Percentiles rank a stretch among this genome's conserved stretches.
Conservation (phyloP, 2,113 vertebrate species). For the Caracal caracal region DNA sequence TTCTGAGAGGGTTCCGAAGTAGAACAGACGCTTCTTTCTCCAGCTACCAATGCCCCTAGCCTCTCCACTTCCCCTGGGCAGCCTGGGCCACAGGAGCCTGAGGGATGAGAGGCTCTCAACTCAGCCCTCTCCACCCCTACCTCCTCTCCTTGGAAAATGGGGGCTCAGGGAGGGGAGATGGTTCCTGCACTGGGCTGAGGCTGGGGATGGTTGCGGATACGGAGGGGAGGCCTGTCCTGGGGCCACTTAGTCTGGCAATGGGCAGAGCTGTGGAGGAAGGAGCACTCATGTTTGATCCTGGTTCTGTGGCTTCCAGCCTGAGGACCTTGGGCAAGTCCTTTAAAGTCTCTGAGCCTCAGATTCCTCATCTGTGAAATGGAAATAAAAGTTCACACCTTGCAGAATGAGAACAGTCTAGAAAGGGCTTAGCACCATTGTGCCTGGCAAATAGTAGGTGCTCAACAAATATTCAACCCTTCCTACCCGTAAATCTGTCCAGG, state of each 20-base stretch:
- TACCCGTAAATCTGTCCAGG: background rate
- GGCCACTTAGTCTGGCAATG: no score
- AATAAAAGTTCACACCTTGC: background rate
- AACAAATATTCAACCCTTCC: background rate
- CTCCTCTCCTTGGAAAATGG: background rate
- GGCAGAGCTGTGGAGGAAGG: background rate
- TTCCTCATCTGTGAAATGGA: background rate
- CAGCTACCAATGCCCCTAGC: background rate
- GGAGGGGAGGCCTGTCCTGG: background rate
- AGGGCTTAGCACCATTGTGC: background rate
- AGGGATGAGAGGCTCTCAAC: background rate
- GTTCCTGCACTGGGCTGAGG: no score
- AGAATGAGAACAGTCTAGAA: background rate
- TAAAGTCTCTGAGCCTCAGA: background rate
- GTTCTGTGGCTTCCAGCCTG: background rate
- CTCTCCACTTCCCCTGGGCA: background rate
- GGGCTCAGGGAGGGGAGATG: accelerated
- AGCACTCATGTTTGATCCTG: background rate
- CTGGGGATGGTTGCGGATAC: background rate
- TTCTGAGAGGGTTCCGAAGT: background rate
- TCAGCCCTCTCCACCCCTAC: background rate
- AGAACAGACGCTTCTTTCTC: background rate
- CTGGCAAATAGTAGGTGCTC: background rate
- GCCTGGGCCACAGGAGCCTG: background rate
- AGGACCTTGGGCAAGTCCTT: background rate